These are phyloP conservation scores for Spodoptera littoralis DNA, from an alignment of 2,888 invertebrate genomes.

Conservation along the genomic window DNA sequence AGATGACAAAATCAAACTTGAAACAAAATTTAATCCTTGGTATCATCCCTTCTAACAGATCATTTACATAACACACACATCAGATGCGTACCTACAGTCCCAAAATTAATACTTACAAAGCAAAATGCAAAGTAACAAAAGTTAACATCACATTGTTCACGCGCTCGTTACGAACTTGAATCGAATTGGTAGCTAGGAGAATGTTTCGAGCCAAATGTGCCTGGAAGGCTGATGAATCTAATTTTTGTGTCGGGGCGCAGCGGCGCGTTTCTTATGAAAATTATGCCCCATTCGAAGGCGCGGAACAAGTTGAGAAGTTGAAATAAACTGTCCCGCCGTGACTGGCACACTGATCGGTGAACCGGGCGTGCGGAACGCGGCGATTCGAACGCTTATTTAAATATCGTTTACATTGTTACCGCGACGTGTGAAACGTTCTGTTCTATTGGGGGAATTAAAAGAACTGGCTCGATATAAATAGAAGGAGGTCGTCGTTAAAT, in stretches of 20 bases:
- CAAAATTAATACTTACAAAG: constrained; percentile 60
- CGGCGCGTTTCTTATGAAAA: constrained; percentile 85
- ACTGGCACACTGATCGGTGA: constrained; percentile 78
- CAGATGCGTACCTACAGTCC: constrained; percentile 45
- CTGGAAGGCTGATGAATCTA: constrained; percentile 83
- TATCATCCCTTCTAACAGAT: constrained; percentile 43
- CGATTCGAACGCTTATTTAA: constrained; percentile 63
- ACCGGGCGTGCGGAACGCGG: constrained; percentile 52
- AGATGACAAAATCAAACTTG: too few species aligned
- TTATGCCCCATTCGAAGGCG: constrained; percentile 86
- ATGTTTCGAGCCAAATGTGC: constrained; percentile 78
- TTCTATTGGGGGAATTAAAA: constrained; percentile 15
- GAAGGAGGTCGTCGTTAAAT: too few species aligned
- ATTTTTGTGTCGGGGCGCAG: constrained; percentile 81
- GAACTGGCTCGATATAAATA: too few species aligned
- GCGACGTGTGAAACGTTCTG: constrained; percentile 45
- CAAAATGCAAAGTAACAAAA: constrained; percentile 74
- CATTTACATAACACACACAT: constrained; percentile 43
- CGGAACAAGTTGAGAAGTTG: constrained; percentile 84
- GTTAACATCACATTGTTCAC: constrained; percentile 77
- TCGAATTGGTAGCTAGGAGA: constrained; percentile 77
- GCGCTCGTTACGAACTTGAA: constrained; percentile 78
- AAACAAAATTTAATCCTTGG: constrained; percentile 47
- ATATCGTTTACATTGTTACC: constrained; percentile 58
- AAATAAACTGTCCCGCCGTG: constrained; percentile 87